Percentiles rank a stretch among this genome's conserved stretches.
Evolutionary conservation across 35 echinoderm and acorn worm species (phyloP).

Genomic region (Antedon bifida): DNA sequence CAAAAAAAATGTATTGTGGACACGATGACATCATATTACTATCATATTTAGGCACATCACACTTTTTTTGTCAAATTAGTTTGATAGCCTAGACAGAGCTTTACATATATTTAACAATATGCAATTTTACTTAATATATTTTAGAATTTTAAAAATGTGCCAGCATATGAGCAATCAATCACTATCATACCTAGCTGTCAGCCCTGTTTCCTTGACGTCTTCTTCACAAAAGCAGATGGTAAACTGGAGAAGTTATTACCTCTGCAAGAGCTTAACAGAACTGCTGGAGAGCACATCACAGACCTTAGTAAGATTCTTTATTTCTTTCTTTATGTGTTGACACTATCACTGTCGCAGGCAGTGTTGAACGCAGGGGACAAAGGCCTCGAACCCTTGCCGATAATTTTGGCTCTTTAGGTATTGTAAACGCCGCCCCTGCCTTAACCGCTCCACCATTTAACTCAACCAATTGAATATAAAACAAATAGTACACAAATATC

Average conservation of each 20-base stretch:
- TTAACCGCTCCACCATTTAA: too few relatives aligned
- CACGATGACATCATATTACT: too few relatives aligned
- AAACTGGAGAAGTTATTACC: slow-evolving; percentile 36
- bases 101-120: too few relatives aligned
- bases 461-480: neutral
- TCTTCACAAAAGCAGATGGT: slow-evolving; percentile 25
- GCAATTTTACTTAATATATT: neutral
- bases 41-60: too few relatives aligned
- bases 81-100: too few relatives aligned
- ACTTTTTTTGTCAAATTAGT: too few relatives aligned
- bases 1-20: too few relatives aligned
- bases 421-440: too few relatives aligned
- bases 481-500: too few relatives aligned
- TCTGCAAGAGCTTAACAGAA: slow-evolving; percentile 51
- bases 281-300: slow-evolving; percentile 46
- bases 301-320: slow-evolving; percentile 50
- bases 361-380: neutral
- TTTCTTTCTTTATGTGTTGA: too few relatives aligned
- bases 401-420: too few relatives aligned
- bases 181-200: slow-evolving; percentile 40
- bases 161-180: slow-evolving; percentile 29
- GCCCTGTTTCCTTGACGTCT: slow-evolving; percentile 52
- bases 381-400: too few relatives aligned
- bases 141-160: slow-evolving; percentile 24
- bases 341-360: neutral